Evolutionary conservation across 2,113 vertebrate species (phyloP).

Genomic region (Pyxicephalus adspersus): DNA sequence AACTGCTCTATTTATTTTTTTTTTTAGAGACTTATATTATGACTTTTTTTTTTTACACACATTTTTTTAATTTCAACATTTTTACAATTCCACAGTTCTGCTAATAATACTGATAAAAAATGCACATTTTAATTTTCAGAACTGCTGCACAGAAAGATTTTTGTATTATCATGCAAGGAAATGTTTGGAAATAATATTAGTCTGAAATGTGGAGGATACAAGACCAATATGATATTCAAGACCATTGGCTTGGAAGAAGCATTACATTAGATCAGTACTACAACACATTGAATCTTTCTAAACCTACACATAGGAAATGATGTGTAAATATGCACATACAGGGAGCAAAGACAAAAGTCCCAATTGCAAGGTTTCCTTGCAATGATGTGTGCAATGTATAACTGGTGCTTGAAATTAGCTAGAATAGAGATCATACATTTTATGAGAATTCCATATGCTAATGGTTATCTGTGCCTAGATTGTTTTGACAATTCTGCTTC

Average conservation of each 20-base stretch:
- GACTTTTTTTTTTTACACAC: too few relatives aligned
- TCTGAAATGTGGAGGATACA: background rate
- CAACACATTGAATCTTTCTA: background rate
- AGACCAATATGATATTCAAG: slow-evolving; percentile 8
- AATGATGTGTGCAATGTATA: background rate
- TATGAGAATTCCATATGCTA: background rate
- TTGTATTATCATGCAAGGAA: background rate
- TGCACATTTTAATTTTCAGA: too few relatives aligned
- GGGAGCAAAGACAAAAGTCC: background rate
- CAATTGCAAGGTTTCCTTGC: background rate
- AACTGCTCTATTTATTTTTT: too few relatives aligned
- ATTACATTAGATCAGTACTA: background rate
- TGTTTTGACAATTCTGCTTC: too few relatives aligned
- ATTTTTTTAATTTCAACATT: too few relatives aligned
- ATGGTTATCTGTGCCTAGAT: background rate
- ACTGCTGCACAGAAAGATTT: too few relatives aligned
- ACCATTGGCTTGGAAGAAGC: slow-evolving; percentile 3
- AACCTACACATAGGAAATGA: background rate
- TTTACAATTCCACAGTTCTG: too few relatives aligned
- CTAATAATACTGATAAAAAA: too few relatives aligned
- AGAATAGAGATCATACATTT: background rate
- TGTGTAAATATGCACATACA: slow-evolving; percentile 9
- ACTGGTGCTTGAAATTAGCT: background rate
- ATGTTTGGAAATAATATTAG: background rate
- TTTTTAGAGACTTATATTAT: too few relatives aligned